A percentile compares a stretch with the other conserved stretches of the same genome.
phyloP scores from a whole-genome alignment of 2,888 invertebrate genomes.

The Hofmannophila pseudospretella region DNA sequence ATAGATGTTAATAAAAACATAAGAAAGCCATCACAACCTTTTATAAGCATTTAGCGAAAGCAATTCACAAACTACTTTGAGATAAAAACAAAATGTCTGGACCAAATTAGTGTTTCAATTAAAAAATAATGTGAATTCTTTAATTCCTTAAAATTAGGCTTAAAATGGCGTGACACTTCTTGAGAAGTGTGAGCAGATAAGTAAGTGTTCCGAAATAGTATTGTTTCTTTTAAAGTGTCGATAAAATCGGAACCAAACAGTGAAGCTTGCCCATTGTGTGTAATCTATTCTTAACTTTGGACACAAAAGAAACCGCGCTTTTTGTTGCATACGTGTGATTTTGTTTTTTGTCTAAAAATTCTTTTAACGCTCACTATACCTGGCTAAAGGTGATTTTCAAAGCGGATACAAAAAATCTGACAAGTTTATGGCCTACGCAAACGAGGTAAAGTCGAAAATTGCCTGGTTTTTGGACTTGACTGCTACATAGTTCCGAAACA shows the following conservation, averaged over 20 bases:
- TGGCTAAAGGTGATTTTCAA: slow-evolving; percentile 38
- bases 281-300: slow-evolving; percentile 52
- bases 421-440: slow-evolving; percentile 11
- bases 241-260: slow-evolving; percentile 60
- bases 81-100: slow-evolving; percentile 32
- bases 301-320: slow-evolving; percentile 65
- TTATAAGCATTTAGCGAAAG: slow-evolving; percentile 50
- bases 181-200: slow-evolving; percentile 7
- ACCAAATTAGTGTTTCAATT: neutral
- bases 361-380: slow-evolving; percentile 45
- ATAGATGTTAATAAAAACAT: slow-evolving; percentile 32
- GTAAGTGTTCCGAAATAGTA: slow-evolving; percentile 15
- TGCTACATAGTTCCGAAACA: slow-evolving; percentile 21
- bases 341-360: slow-evolving; percentile 44
- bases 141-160: slow-evolving; percentile 11
- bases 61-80: slow-evolving; percentile 38
- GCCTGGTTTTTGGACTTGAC: slow-evolving; percentile 20
- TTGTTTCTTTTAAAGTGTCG: slow-evolving; percentile 45
- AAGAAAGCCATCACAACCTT: slow-evolving; percentile 52
- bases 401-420: slow-evolving; percentile 11
- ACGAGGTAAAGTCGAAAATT: slow-evolving; percentile 33
- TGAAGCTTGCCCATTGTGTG: slow-evolving; percentile 56
- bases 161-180: slow-evolving; percentile 13
- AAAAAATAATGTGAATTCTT: slow-evolving; percentile 8
- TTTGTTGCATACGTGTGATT: slow-evolving; percentile 39